These are phyloP conservation scores for Phalacrocorax aristotelis DNA, from an alignment of 2,113 vertebrate genomes.

Conservation along the genomic window DNA sequence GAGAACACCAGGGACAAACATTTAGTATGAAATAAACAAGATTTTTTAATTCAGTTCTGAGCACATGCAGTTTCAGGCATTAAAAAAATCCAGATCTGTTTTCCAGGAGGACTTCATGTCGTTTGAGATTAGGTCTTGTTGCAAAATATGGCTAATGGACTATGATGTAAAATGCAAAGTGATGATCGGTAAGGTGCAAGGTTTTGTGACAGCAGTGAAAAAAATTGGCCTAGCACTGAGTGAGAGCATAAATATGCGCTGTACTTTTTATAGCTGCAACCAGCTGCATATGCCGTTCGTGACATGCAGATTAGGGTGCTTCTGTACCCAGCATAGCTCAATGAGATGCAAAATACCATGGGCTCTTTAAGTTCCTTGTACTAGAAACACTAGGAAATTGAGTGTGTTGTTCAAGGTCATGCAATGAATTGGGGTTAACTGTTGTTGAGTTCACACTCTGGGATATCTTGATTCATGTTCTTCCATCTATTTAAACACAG, in stretches of 20 bases:
- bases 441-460: not conserved
- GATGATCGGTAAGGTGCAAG: not conserved
- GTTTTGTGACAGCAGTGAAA: not conserved
- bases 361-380: not conserved
- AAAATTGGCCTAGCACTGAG: not conserved
- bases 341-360: not conserved
- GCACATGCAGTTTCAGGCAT: not conserved
- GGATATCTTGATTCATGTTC: not conserved
- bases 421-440: not conserved
- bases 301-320: constrained; percentile 23
- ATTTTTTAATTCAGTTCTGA: not conserved
- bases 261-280: not conserved
- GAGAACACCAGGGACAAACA: not conserved
- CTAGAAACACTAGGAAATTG: not conserved
- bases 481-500: not conserved
- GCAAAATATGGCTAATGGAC: not conserved
- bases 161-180: not conserved
- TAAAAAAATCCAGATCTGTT: not conserved
- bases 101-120: not conserved
- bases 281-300: not conserved
- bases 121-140: not conserved
- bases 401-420: not conserved
- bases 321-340: not conserved
- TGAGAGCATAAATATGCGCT: not conserved
- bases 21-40: not conserved